Conservation (phyloP, 2,888 invertebrate genomes). For the Ligdia adustata region DNA sequence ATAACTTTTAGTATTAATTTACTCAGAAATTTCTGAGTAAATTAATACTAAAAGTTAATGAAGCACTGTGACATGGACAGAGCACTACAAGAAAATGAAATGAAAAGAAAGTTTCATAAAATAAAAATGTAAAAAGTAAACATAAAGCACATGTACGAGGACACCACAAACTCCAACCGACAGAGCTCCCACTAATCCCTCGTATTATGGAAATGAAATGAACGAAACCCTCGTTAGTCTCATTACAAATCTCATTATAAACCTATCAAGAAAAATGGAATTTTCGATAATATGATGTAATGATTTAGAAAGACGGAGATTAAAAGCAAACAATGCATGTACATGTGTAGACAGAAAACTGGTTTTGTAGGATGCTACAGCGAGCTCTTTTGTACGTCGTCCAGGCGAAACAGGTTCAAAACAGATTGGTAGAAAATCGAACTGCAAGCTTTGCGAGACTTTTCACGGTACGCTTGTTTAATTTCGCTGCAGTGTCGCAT, state of each 20-base stretch:
- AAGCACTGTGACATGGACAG: too few relatives aligned
- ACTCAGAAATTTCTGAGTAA: too few relatives aligned
- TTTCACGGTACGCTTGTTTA: constrained; percentile 7
- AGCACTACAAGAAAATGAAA: too few relatives aligned
- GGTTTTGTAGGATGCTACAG: constrained; percentile 6
- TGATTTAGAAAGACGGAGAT: too few relatives aligned
- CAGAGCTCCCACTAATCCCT: constrained; percentile 18
- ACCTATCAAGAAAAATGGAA: not conserved
- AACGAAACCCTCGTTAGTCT: constrained; percentile 22
- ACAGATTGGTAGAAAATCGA: constrained; percentile 23
- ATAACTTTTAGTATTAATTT: too few relatives aligned
- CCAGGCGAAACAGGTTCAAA: constrained; percentile 19
- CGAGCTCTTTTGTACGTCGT: constrained; percentile 16
- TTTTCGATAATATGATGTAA: not conserved
- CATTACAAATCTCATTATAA: constrained; percentile 16
- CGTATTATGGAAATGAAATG: constrained; percentile 26
- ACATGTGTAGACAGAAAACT: not conserved
- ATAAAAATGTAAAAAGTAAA: too few relatives aligned
- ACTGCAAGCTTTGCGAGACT: constrained; percentile 12
- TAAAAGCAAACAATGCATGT: too few relatives aligned
- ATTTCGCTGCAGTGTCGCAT: constrained; percentile 18
- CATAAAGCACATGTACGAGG: not conserved
- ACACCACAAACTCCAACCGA: constrained; percentile 5
- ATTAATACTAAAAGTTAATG: too few relatives aligned
- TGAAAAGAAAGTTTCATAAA: too few relatives aligned